Evolutionary conservation across 2,888 invertebrate species (phyloP), one percentile per base, ranked within the genome.

Genomic region (Hirtodrosophila cameraria): DNA sequence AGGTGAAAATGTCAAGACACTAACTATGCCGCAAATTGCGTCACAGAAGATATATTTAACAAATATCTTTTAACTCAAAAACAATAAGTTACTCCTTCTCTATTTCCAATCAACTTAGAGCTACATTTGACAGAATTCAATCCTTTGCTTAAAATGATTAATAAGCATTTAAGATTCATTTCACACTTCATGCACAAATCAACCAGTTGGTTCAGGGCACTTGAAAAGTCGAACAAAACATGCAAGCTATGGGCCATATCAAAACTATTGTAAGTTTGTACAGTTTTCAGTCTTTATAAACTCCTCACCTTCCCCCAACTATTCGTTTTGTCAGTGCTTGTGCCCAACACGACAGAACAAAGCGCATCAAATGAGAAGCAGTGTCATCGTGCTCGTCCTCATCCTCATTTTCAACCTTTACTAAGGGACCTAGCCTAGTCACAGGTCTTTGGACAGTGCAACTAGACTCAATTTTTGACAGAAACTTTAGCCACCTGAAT

Each of bases 321-420:
- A 69, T 60, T n/a, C 54, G 46, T 46, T 30, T 58, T 68, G 68
- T 68, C 69, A 68, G 35, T 48, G 38, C 43, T 35, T 62, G n/a
- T n/a, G 49, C 43, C 43, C 39, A 49, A 48, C 55, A 49, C 54
- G 38, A 39, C 31, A 23, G 45, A 57, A 74, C 69, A 72, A 69
- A 69, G 55, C 52, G 18, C 45, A 33, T 45, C 55, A 68, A 74
- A 64, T 55, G 58, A 57, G 69, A 15, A 45, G 25, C 46, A 46
- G 35, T 50, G 28, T 33, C 39, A n/a, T 49, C 27, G 15, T 28
- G 1, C 46, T 18, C 8, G 46, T 27, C 13, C 13, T 11, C 7
- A 27, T 25, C 23, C 35, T 18, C 28, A 31, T 33, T 38, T 38
- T 7, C 23, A 8, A 7, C 23, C 23, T 23, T 3, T 23, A 1